These are phyloP conservation scores for Odobenus rosmarus DNA, from an alignment of 2,113 vertebrate genomes.

Conservation along the genomic window DNA sequence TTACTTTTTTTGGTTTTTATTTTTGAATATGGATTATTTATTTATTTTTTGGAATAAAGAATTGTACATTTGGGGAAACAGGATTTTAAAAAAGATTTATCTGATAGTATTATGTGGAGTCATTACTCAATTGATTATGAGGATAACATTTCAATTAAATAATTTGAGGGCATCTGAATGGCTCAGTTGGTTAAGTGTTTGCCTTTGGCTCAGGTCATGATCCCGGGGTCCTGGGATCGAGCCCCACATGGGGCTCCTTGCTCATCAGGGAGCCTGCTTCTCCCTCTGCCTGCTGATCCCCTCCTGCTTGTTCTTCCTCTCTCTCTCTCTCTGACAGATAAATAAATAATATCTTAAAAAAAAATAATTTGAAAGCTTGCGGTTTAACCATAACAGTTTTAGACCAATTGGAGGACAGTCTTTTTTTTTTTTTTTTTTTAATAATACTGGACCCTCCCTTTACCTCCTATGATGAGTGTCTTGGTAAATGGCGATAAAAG, in stretches of 20 bases:
- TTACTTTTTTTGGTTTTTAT: background rate
- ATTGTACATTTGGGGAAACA: background rate
- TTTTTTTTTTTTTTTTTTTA: background rate
- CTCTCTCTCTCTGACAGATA: no score
- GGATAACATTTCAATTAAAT: background rate
- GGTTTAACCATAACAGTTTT: background rate
- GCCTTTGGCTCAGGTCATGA: no score
- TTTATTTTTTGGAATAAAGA: background rate
- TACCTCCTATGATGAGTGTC: background rate
- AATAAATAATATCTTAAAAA: no score
- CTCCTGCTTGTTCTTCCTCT: no score
- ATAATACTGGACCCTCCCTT: no score
- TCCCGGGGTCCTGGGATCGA: no score
- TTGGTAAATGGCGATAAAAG: background rate
- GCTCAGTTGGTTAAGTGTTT: no score
- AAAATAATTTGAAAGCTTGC: background rate
- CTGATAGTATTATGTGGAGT: background rate
- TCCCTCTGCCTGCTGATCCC: no score
- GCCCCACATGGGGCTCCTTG: no score
- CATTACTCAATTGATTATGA: constrained; percentile 9
- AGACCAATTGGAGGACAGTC: background rate
- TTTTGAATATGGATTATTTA: background rate
- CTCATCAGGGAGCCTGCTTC: no score
- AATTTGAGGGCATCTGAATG: background rate
- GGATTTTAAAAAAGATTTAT: background rate